These are phyloP conservation scores for Siphonodentalium dalli DNA, from an alignment of 2,888 invertebrate genomes.

Conservation along the genomic window DNA sequence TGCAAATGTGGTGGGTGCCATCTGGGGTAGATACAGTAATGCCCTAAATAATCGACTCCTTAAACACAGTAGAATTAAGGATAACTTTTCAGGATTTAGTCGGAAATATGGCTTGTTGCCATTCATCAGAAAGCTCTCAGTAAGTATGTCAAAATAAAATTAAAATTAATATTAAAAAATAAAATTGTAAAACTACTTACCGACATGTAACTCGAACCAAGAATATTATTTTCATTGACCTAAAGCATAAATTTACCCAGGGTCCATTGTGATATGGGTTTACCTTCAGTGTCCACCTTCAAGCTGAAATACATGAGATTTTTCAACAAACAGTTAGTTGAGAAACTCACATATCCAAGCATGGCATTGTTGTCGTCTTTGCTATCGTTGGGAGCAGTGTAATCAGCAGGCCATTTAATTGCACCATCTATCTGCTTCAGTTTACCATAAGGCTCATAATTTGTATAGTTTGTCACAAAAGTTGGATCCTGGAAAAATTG, in stretches of 20 bases:
- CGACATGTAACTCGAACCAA: neutral
- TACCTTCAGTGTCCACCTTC: too few relatives aligned
- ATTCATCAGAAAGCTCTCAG: too few relatives aligned
- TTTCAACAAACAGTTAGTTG: neutral
- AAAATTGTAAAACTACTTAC: neutral
- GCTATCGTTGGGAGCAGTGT: slow-evolving; percentile 32
- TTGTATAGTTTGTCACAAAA: slow-evolving; percentile 34
- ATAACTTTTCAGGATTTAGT: too few relatives aligned
- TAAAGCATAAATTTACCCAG: too few relatives aligned
- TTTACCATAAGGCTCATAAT: slow-evolving; percentile 50
- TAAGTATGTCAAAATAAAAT: neutral
- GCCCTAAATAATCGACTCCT: too few relatives aligned
- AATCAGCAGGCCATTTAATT: slow-evolving; percentile 52
- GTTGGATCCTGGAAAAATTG: slow-evolving; percentile 41
- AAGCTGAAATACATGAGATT: too few relatives aligned
- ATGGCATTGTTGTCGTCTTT: slow-evolving; percentile 40
- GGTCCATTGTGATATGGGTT: too few relatives aligned
- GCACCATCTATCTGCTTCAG: slow-evolving; percentile 41
- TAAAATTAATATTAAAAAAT: neutral
- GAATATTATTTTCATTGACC: too few relatives aligned
- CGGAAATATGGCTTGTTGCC: too few relatives aligned
- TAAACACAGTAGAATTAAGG: too few relatives aligned
- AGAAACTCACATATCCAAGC: slow-evolving; percentile 48
- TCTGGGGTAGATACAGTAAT: too few relatives aligned
- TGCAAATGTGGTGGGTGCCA: neutral